Percentiles rank a stretch among this genome's conserved stretches.
Evolutionary conservation across 2,797 vertebrate genomes (phyloP).

Genomic region (Myotis findleyi): DNA sequence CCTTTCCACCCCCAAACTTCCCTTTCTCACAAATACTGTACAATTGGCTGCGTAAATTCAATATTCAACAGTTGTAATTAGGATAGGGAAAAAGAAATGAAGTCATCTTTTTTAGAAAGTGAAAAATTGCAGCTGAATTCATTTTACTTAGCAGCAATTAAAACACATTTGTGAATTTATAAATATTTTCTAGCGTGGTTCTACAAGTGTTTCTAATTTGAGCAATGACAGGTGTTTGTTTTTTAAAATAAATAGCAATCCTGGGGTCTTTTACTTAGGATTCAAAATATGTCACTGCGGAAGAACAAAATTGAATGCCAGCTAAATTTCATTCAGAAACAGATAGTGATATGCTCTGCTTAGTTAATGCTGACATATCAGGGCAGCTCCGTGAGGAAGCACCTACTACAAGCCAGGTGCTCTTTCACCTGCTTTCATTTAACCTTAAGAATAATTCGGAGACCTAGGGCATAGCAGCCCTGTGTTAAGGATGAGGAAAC

Average conservation of each 20-base stretch:
- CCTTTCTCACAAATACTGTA: conserved; percentile 41
- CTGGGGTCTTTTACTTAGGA: conserved; percentile 75
- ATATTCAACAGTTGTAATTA: conserved; percentile 76
- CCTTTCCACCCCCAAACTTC: background rate
- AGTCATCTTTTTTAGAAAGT: conserved; percentile 82
- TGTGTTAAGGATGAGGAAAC: background rate
- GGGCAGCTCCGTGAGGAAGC: background rate
- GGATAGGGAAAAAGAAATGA: conserved; percentile 60
- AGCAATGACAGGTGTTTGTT: conserved; percentile 84
- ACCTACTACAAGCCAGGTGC: background rate
- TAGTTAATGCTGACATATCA: background rate
- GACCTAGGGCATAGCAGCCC: background rate
- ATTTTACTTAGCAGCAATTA: conserved; percentile 70
- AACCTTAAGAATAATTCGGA: background rate
- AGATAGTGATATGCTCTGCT: background rate
- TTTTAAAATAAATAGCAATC: conserved; percentile 79
- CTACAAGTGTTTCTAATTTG: conserved; percentile 86
- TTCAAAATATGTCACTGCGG: conserved; percentile 69
- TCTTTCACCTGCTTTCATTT: background rate
- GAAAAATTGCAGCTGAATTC: conserved; percentile 75
- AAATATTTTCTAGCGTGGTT: conserved; percentile 76
- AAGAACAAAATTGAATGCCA: conserved; percentile 65
- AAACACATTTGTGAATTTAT: conserved; percentile 74
- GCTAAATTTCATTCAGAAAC: conserved; percentile 32
- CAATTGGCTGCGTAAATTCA: conserved; percentile 67